These are phyloP conservation scores for Camarhynchus parvulus DNA, from an alignment of 2,113 vertebrate genomes.

Conservation along the genomic window DNA sequence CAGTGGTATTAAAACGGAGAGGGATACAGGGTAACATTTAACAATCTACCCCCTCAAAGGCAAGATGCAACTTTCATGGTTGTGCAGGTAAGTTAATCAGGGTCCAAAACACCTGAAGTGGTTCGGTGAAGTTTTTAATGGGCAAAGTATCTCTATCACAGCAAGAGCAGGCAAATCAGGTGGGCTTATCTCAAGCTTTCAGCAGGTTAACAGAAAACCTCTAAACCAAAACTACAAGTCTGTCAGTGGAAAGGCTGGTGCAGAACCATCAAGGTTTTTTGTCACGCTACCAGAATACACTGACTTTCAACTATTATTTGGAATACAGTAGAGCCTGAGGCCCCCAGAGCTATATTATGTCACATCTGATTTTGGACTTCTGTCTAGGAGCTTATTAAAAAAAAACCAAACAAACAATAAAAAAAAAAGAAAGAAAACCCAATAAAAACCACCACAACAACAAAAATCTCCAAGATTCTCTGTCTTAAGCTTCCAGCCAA, in stretches of 20 bases:
- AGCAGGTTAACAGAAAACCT: not conserved
- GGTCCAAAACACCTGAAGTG: not conserved
- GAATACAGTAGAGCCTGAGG: not conserved
- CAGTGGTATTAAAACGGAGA: not conserved
- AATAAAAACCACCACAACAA: not conserved
- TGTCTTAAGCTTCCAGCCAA: not conserved
- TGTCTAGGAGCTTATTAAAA: not conserved
- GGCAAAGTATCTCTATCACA: not conserved
- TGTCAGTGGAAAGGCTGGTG: not conserved
- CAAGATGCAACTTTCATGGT: not conserved
- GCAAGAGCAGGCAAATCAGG: fast-evolving
- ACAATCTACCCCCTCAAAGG: not conserved
- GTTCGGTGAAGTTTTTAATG: not conserved
- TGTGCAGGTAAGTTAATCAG: not conserved
- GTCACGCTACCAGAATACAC: not conserved
- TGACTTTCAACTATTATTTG: not conserved
- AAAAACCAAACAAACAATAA: not conserved
- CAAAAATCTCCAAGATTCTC: not conserved
- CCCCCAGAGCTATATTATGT: not conserved
- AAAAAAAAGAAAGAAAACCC: not conserved
- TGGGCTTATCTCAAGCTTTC: not conserved
- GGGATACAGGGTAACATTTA: not conserved
- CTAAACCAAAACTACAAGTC: not conserved
- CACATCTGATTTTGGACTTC: not conserved
- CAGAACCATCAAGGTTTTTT: not conserved